These are phyloP conservation scores for Stegostoma tigrinum DNA, from an alignment of 2,113 vertebrate genomes.

Conservation along the genomic window DNA sequence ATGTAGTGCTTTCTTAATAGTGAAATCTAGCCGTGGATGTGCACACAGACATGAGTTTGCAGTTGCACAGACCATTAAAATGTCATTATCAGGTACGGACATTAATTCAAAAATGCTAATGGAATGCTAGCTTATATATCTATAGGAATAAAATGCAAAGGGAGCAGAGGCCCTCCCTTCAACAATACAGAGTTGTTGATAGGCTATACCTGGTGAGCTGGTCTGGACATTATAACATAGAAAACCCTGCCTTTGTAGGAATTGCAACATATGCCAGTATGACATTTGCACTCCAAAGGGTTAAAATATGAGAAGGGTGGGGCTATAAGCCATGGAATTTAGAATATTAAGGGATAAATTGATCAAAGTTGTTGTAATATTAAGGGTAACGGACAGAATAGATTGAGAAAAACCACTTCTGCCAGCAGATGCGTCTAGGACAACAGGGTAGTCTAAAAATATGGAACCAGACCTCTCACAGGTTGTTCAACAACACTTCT, in stretches of 20 bases:
- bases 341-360: neutral
- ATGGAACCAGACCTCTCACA: neutral
- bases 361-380: neutral
- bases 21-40: too few relatives aligned
- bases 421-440: neutral
- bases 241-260: neutral
- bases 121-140: neutral
- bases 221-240: neutral
- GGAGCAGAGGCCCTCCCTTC: neutral
- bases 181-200: neutral
- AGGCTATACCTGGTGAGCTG: neutral
- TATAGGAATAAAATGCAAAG: neutral
- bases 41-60: too few relatives aligned
- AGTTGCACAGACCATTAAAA: too few relatives aligned
- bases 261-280: neutral
- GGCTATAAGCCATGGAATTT: neutral
- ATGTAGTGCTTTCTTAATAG: too few relatives aligned
- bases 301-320: neutral
- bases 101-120: neutral
- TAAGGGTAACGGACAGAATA: neutral
- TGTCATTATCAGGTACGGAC: neutral
- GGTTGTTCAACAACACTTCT: neutral
- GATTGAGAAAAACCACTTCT: too few relatives aligned
- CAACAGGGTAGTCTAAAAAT: neutral
- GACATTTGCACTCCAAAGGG: neutral